A percentile compares a stretch with the other conserved stretches of the same genome.
phyloP scores from a whole-genome alignment of 2,113 vertebrate genomes.

The Neotragus pygmaeus region DNA sequence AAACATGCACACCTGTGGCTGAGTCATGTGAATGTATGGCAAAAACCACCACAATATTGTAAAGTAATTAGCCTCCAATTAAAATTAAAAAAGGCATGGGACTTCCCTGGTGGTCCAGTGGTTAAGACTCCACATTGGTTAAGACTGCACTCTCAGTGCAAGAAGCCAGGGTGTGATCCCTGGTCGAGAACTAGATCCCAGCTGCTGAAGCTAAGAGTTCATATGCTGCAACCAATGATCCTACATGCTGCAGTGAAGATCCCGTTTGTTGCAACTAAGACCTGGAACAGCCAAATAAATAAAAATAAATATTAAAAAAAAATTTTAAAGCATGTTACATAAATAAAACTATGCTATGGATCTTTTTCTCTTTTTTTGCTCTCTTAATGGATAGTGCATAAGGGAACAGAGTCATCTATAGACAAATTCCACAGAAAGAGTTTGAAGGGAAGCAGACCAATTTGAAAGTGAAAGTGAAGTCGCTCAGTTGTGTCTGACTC shows the following conservation, averaged over 20 bases:
- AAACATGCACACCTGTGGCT: not conserved
- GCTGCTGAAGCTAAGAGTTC: not conserved
- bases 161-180: not conserved
- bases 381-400: not conserved
- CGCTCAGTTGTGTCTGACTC: too few relatives aligned
- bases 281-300: not conserved
- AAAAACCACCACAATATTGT: not conserved
- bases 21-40: not conserved
- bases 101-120: not conserved
- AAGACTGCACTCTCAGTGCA: not conserved
- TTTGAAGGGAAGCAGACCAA: not conserved
- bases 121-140: not conserved
- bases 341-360: not conserved
- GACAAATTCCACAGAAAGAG: not conserved
- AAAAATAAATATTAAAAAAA: not conserved
- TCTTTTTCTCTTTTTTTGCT: fast-evolving
- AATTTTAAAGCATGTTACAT: not conserved
- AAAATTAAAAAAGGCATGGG: not conserved
- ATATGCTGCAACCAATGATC: not conserved
- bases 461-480: too few relatives aligned
- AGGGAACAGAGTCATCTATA: not conserved
- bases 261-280: not conserved
- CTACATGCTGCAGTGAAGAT: not conserved
- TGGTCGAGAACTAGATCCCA: not conserved
- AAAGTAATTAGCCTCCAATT: not conserved